Conservation (phyloP, 2,797 vertebrate genomes). For the Rhincodon typus region DNA sequence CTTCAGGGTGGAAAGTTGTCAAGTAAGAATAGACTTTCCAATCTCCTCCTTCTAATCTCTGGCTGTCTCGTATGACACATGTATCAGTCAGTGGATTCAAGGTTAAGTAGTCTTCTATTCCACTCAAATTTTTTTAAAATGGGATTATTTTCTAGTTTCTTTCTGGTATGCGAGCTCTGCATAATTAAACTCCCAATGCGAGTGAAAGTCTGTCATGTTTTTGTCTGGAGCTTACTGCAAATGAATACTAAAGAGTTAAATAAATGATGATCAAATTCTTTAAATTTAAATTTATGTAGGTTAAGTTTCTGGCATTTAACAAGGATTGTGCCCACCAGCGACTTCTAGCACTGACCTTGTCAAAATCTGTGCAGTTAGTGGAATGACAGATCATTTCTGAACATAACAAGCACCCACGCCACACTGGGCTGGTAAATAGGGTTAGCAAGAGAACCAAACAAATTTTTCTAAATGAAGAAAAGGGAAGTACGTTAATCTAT, state of each 20-base stretch:
- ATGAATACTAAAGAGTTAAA: neutral
- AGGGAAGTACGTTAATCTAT: neutral
- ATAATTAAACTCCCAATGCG: neutral
- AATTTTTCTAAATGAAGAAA: neutral
- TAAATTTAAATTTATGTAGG: neutral
- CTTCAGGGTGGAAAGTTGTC: neutral
- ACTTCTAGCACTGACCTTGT: neutral
- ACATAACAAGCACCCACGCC: neutral
- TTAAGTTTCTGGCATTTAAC: neutral
- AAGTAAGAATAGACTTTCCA: neutral
- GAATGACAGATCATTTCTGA: neutral
- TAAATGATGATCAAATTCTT: neutral
- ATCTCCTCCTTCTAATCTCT: neutral
- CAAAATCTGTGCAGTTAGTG: neutral
- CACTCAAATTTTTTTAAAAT: neutral
- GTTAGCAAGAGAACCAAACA: neutral
- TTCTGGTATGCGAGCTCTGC: too few relatives aligned
- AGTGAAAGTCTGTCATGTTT: neutral
- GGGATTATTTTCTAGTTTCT: neutral
- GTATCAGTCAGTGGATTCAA: constrained; percentile 1
- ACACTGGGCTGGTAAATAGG: neutral
- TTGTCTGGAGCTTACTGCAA: neutral
- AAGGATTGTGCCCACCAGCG: neutral
- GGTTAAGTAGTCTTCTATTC: neutral
- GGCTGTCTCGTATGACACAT: neutral